A percentile compares a stretch with the other conserved stretches of the same genome.
phyloP scores from a whole-genome alignment of 2,888 invertebrate species.

The Hipparchia semele region DNA sequence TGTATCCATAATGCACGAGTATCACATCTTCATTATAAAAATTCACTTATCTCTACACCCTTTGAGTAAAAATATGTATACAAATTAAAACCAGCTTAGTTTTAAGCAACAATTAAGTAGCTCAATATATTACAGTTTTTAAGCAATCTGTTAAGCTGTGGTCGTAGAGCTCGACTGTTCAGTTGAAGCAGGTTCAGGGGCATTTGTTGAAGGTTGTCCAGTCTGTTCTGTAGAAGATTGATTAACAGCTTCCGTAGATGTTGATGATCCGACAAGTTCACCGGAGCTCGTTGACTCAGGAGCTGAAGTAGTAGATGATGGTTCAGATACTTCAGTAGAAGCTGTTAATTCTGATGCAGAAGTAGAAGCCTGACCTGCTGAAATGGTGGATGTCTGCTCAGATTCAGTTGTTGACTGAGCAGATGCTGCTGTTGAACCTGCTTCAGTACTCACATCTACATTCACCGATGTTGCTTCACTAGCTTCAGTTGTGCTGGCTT shows the following conservation, averaged over 20 bases:
- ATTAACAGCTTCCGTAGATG: constrained; percentile 34
- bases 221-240: constrained; percentile 36
- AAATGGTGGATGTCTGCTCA: constrained; percentile 38
- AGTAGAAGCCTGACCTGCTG: constrained; percentile 39
- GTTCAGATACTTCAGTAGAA: constrained; percentile 44
- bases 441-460: constrained; percentile 37
- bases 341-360: constrained; percentile 36
- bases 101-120: constrained; percentile 34
- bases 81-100: constrained; percentile 6
- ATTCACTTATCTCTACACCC: constrained; percentile 21
- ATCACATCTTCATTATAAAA: constrained; percentile 30
- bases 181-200: constrained; percentile 26
- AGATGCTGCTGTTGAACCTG: constrained; percentile 45
- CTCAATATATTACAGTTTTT: constrained; percentile 24
- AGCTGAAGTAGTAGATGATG: constrained; percentile 44
- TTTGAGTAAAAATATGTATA: constrained; percentile 8
- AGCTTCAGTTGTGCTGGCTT: constrained; percentile 35
- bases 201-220: constrained; percentile 29
- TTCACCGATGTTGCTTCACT: constrained; percentile 30
- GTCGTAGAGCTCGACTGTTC: constrained; percentile 42
- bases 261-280: constrained; percentile 34
- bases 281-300: constrained; percentile 37
- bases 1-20: not conserved
- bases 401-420: constrained; percentile 43
- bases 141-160: constrained; percentile 32